A percentile compares a stretch with the other conserved stretches of the same genome.
Conservation (phyloP, 1,140 invertebrate species). For the Eupristina koningsbergeri region DNA sequence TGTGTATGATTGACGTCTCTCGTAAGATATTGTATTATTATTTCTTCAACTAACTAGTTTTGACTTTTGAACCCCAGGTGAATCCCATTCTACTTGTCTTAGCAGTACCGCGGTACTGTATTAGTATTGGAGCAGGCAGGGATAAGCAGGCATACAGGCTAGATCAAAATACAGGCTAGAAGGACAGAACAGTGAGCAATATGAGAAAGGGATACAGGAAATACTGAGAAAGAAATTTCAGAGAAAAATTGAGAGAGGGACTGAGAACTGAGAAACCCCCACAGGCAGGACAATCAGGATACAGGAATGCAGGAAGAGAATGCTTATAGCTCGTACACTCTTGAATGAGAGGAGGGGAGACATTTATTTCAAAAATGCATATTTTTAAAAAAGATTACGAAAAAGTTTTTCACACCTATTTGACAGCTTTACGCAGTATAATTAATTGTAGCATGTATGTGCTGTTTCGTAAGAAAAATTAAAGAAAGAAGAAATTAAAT, state of each 20-base stretch:
- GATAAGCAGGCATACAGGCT: slow-evolving; percentile 65
- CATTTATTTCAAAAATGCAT: slow-evolving; percentile 40
- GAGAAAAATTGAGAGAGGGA: slow-evolving; percentile 23
- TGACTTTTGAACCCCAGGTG: slow-evolving; percentile 74
- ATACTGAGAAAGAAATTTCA: slow-evolving; percentile 35
- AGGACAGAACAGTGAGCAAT: slow-evolving; percentile 65
- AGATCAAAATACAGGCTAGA: slow-evolving; percentile 64
- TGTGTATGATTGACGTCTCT: slow-evolving; percentile 42
- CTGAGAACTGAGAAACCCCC: slow-evolving; percentile 45
- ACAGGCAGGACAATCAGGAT: slow-evolving; percentile 66
- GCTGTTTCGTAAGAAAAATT: slow-evolving; percentile 27
- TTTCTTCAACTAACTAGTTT: slow-evolving; percentile 60
- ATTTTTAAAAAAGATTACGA: slow-evolving; percentile 30
- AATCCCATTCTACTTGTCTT: slow-evolving; percentile 71
- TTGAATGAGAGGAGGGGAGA: slow-evolving; percentile 61
- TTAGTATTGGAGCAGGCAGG: slow-evolving; percentile 73
- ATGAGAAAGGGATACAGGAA: slow-evolving; percentile 37
- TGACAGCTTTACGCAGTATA: slow-evolving; percentile 37
- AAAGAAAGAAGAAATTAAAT: slow-evolving; percentile 18
- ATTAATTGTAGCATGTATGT: slow-evolving; percentile 33
- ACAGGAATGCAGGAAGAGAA: slow-evolving; percentile 68
- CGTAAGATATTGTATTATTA: slow-evolving; percentile 38
- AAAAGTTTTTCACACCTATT: slow-evolving; percentile 29
- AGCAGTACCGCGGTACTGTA: slow-evolving; percentile 71
- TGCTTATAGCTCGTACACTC: slow-evolving; percentile 30